Evolutionary conservation across 1,140 invertebrate genomes (phyloP).

Genomic region (Cataglyphis hispanica): DNA sequence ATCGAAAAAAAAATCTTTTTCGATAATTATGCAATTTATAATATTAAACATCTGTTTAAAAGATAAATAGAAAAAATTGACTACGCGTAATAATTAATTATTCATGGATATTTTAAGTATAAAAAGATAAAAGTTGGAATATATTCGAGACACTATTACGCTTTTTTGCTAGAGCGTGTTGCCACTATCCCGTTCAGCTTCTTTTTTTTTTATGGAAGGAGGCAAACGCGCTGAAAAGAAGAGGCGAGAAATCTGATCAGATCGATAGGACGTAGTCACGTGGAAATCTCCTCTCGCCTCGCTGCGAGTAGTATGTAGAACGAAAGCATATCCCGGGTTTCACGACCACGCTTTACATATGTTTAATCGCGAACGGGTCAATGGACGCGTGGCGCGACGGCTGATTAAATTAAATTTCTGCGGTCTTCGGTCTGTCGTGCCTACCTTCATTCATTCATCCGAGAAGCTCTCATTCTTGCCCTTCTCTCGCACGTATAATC

Average conservation of each 20-base stretch:
- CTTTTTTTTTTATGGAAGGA: no score
- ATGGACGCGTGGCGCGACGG: conserved; percentile 57
- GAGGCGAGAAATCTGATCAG: background rate
- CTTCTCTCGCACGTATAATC: conserved; percentile 26
- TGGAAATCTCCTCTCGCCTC: background rate
- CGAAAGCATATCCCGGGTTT: conserved; percentile 42
- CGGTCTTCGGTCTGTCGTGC: conserved; percentile 16
- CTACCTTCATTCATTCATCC: conserved; percentile 54
- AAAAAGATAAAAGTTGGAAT: no score
- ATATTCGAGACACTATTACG: no score
- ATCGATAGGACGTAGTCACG: conserved; percentile 18
- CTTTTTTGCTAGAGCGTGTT: background rate
- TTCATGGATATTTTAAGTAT: no score
- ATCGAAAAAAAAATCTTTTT: no score
- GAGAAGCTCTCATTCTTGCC: conserved; percentile 32
- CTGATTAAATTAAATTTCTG: conserved; percentile 68
- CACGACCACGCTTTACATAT: conserved; percentile 52
- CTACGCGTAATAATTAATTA: no score
- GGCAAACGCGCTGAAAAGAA: background rate
- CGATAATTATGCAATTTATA: no score
- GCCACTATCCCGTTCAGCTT: background rate
- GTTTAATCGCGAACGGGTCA: conserved; percentile 63
- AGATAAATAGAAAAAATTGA: no score
- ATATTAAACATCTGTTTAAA: no score
- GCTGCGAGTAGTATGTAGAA: background rate